These are phyloP conservation scores for Blennius ocellaris DNA, from an alignment of 2,113 vertebrate genomes.

Conservation along the genomic window DNA sequence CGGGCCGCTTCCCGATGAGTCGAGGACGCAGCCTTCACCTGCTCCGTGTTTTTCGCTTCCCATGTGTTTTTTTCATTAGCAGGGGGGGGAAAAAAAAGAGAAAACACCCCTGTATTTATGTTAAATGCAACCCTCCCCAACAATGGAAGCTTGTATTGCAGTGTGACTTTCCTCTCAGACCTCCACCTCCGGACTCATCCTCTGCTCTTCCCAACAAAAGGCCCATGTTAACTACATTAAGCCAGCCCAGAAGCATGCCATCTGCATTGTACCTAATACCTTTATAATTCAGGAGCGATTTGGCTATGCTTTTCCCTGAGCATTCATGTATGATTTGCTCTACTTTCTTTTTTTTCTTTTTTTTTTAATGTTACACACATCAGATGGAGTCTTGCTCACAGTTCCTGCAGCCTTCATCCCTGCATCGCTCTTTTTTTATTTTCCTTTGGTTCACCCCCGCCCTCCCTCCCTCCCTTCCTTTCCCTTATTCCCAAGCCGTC, in stretches of 20 bases:
- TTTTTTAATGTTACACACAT: conserved; percentile 44
- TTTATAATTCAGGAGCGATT: conserved; percentile 74
- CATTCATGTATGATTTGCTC: conserved; percentile 74
- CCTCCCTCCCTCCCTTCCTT: conserved; percentile 28
- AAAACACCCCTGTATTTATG: conserved; percentile 13
- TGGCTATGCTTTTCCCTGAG: conserved; percentile 70
- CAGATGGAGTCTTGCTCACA: conserved; percentile 19
- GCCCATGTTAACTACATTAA: conserved; percentile 77
- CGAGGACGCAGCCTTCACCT: conserved; percentile 2
- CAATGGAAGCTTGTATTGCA: conserved; percentile 65
- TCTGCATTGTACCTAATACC: conserved; percentile 77
- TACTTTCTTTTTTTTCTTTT: conserved; percentile 27
- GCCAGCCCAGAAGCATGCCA: conserved; percentile 73
- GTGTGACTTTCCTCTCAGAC: conserved; percentile 60
- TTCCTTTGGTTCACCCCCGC: conserved; percentile 26
- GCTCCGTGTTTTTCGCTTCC: background rate
- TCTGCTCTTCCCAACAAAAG: conserved; percentile 74
- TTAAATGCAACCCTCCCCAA: conserved; percentile 49
- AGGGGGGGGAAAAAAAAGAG: background rate
- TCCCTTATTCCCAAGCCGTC: conserved; percentile 45
- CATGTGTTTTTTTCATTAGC: background rate
- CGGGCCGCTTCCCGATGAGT: too few relatives aligned
- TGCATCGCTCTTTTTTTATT: conserved; percentile 10
- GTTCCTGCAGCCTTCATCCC: too few relatives aligned
- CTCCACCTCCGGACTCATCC: conserved; percentile 73